Conservation (phyloP, 37 sponge, comb jelly and placozoan genomes). For the Ianthella basta region DNA sequence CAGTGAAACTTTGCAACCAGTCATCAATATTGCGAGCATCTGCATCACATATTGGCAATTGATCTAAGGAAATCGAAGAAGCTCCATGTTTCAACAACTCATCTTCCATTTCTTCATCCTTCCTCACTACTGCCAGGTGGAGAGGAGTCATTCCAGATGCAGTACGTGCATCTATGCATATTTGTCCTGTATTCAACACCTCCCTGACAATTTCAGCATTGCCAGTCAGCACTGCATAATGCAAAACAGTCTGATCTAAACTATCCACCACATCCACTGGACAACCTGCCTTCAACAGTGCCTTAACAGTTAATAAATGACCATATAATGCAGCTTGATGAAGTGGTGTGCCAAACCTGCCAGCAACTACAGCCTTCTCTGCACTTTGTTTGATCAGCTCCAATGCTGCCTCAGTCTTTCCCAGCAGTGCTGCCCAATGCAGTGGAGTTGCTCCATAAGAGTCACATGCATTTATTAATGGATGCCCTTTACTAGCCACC, state of each 20-base stretch:
- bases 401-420: not conserved
- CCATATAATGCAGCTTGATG: slow-evolving; percentile 9
- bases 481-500: not conserved
- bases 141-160: too few relatives aligned
- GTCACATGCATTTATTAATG: not conserved
- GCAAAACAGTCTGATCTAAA: not conserved
- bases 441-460: not conserved
- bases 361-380: slow-evolving; percentile 9
- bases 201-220: not conserved
- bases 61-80: too few relatives aligned
- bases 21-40: too few relatives aligned
- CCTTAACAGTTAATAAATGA: not conserved
- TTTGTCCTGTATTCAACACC: not conserved
- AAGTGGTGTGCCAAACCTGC: not conserved
- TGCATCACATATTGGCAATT: too few relatives aligned
- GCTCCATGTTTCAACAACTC: too few relatives aligned
- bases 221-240: not conserved
- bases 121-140: too few relatives aligned
- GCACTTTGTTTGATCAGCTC: slow-evolving; percentile 13
- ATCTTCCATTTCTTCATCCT: too few relatives aligned
- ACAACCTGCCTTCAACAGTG: not conserved
- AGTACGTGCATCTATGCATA: too few relatives aligned
- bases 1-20: too few relatives aligned
- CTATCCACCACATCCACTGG: not conserved
- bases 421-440: not conserved